Percentiles rank a stretch among this genome's conserved stretches.
Evolutionary conservation across 2,888 invertebrate species (phyloP).

Genomic region (Diarsia dahlii): DNA sequence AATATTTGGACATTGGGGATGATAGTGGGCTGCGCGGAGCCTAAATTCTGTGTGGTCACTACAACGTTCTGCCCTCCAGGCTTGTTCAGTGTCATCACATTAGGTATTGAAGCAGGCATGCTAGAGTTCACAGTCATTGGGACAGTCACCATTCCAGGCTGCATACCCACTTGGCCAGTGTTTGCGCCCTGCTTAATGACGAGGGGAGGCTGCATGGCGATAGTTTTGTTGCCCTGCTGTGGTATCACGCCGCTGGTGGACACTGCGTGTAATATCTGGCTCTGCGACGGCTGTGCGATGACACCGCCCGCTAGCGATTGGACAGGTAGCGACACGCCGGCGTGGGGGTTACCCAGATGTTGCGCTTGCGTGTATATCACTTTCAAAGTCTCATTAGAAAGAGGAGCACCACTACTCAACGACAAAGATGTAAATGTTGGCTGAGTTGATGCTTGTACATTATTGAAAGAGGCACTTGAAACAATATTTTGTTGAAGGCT

Average conservation of each 20-base stretch:
- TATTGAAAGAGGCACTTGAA: slow-evolving; percentile 74
- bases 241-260: slow-evolving; percentile 82
- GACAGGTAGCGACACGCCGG: slow-evolving; percentile 74
- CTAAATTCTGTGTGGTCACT: slow-evolving; percentile 91
- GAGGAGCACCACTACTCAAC: slow-evolving; percentile 77
- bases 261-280: slow-evolving; percentile 89
- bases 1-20: slow-evolving; percentile 96
- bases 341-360: slow-evolving; percentile 80
- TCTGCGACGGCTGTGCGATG: slow-evolving; percentile 91
- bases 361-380: slow-evolving; percentile 90
- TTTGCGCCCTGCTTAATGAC: slow-evolving; percentile 86
- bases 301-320: slow-evolving; percentile 93
- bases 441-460: slow-evolving; percentile 73
- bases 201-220: slow-evolving; percentile 86
- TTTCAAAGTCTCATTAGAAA: slow-evolving; percentile 89
- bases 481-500: slow-evolving; percentile 80
- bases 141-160: slow-evolving; percentile 91
- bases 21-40: slow-evolving; percentile 91
- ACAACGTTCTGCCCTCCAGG: slow-evolving; percentile 88
- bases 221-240: slow-evolving; percentile 75
- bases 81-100: slow-evolving; percentile 92
- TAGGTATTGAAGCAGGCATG: slow-evolving; percentile 90
- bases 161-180: slow-evolving; percentile 83
- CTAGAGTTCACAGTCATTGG: slow-evolving; percentile 92
- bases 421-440: slow-evolving; percentile 73